Percentiles rank a stretch among this genome's conserved stretches.
These are phyloP conservation scores for Musca vetustissima DNA, from an alignment of 1,140 invertebrate genomes.

Conservation along the genomic window DNA sequence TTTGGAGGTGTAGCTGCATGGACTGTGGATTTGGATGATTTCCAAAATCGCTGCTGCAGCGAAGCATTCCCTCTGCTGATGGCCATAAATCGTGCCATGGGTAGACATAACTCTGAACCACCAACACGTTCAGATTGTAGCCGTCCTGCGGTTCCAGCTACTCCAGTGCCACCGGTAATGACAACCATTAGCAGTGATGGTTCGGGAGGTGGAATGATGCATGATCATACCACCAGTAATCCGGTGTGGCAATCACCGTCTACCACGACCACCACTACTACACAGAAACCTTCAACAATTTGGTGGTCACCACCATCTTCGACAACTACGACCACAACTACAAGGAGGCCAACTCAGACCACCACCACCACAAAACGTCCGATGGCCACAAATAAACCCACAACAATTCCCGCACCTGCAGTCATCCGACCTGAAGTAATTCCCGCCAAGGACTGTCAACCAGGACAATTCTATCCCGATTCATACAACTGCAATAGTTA, in stretches of 20 bases:
- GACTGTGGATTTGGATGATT: slow-evolving; percentile 92
- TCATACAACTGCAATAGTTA: slow-evolving; percentile 73
- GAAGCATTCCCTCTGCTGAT: slow-evolving; percentile 76
- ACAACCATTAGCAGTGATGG: slow-evolving; percentile 62
- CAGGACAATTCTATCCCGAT: slow-evolving; percentile 68
- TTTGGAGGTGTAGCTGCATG: slow-evolving; percentile 83
- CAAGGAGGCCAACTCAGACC: slow-evolving; percentile 38
- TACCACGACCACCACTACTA: slow-evolving; percentile 41
- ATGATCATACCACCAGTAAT: slow-evolving; percentile 49
- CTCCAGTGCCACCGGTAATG: slow-evolving; percentile 69
- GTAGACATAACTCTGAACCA: slow-evolving; percentile 63
- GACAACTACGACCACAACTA: slow-evolving; percentile 40
- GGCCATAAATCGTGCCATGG: slow-evolving; percentile 72
- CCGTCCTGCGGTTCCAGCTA: slow-evolving; percentile 66
- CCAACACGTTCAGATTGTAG: slow-evolving; percentile 61
- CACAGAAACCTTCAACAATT: slow-evolving; percentile 47
- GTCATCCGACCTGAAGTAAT: slow-evolving; percentile 51
- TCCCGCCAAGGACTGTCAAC: slow-evolving; percentile 59
- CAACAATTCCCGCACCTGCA: slow-evolving; percentile 54
- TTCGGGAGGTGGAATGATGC: slow-evolving; percentile 27
- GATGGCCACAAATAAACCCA: slow-evolving; percentile 37
- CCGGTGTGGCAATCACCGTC: slow-evolving; percentile 45
- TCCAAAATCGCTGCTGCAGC: slow-evolving; percentile 76
- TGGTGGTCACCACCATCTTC: slow-evolving; percentile 35
- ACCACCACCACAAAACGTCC: slow-evolving; percentile 47